Evolutionary conservation across 2,888 invertebrate genomes (phyloP).

Genomic region (Trissoscelio sp.): DNA sequence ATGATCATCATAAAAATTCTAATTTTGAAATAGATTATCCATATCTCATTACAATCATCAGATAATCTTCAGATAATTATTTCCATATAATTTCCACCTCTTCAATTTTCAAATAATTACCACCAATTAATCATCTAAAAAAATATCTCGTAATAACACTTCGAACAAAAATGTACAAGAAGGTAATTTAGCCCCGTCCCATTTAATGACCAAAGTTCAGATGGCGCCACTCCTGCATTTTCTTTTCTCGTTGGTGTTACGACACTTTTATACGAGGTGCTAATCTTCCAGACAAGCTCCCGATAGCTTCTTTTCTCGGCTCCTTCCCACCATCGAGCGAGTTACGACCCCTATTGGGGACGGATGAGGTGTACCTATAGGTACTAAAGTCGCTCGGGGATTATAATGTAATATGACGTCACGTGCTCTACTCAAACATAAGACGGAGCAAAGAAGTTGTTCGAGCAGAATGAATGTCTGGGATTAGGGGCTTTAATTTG

Average conservation of each 20-base stretch:
- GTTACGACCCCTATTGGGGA: constrained; percentile 68
- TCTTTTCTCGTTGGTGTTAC: constrained; percentile 74
- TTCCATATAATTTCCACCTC: too few species aligned
- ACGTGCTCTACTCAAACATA: constrained; percentile 56
- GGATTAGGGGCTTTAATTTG: constrained; percentile 62
- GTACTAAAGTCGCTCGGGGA: constrained; percentile 76
- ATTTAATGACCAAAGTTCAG: constrained; percentile 26
- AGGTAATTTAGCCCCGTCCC: too few species aligned
- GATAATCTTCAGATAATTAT: too few species aligned
- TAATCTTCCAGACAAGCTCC: constrained; percentile 82
- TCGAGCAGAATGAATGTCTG: constrained; percentile 51
- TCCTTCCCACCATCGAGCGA: constrained; percentile 57
- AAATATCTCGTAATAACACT: too few species aligned
- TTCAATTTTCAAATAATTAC: neutral
- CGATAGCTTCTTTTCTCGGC: constrained; percentile 65
- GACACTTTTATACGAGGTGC: constrained; percentile 83
- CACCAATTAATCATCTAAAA: too few species aligned
- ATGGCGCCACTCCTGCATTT: constrained; percentile 55
- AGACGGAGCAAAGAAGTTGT: constrained; percentile 57
- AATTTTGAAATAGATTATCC: too few species aligned
- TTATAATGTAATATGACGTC: constrained; percentile 80
- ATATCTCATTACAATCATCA: too few species aligned
- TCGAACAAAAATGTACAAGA: too few species aligned
- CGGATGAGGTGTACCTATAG: constrained; percentile 65
- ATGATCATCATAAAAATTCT: too few species aligned